Percentiles rank a stretch among this genome's conserved stretches.
phyloP scores from a whole-genome alignment of 2,113 vertebrate species.

The Aplodontia rufa region DNA sequence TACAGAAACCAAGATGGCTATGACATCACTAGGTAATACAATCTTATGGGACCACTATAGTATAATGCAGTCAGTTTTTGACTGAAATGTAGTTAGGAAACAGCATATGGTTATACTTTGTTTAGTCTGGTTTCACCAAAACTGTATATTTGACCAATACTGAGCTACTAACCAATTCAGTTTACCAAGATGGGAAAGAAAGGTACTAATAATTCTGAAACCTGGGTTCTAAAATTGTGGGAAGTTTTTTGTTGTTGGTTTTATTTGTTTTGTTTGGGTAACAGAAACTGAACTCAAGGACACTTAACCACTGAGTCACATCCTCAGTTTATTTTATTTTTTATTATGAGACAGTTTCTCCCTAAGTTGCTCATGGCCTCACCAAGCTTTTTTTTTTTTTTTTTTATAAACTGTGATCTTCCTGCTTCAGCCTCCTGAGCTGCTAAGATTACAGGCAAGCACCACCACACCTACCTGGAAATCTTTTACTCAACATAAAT shows the following conservation, averaged over 20 bases:
- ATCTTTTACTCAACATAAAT: constrained; percentile 24
- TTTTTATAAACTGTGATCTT: neutral
- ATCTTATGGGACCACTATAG: too few species aligned
- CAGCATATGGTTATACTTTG: neutral
- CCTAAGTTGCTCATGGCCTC: too few species aligned
- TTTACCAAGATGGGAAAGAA: neutral
- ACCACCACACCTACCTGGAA: neutral
- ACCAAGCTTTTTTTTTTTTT: too few species aligned
- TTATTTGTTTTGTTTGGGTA: too few species aligned
- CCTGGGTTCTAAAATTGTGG: neutral
- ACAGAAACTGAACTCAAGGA: too few species aligned
- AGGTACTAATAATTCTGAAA: neutral
- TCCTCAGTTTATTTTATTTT: neutral
- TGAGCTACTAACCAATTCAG: neutral
- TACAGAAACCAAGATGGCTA: neutral
- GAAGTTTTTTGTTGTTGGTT: too few species aligned
- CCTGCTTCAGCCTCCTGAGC: neutral
- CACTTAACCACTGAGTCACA: neutral
- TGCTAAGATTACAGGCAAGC: neutral
- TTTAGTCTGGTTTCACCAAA: neutral
- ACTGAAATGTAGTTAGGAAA: neutral
- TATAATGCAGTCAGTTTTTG: neutral
- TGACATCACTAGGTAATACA: neutral
- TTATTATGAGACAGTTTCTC: neutral
- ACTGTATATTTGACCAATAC: neutral